Conservation (phyloP, 1,140 invertebrate genomes). For the Drosophila kohkoa region DNA sequence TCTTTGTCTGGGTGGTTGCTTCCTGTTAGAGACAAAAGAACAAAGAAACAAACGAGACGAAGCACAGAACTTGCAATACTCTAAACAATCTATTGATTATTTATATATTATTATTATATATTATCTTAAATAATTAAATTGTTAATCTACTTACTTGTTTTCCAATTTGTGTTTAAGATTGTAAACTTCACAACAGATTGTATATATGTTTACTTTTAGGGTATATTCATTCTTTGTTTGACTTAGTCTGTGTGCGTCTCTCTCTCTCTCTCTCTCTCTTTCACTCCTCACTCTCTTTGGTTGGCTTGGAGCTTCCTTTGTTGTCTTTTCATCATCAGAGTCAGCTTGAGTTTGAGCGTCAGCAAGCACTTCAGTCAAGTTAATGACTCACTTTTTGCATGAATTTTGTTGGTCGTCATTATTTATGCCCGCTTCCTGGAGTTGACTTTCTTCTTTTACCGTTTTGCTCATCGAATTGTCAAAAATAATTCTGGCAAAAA, state of each 20-base stretch:
- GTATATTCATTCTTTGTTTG: constrained; percentile 11
- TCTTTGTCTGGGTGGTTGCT: constrained; percentile 27
- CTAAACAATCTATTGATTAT: neutral
- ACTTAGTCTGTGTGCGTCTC: neutral
- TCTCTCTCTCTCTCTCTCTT: neutral
- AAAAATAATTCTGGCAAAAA: constrained; percentile 36
- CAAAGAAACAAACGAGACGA: constrained; percentile 9
- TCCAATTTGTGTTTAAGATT: neutral
- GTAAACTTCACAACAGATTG: neutral
- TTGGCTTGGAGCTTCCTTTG: constrained; percentile 10
- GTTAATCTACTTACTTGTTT: neutral
- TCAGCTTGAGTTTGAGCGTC: neutral
- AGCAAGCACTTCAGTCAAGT: constrained; percentile 20
- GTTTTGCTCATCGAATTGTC: constrained; percentile 48
- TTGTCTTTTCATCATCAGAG: constrained; percentile 12
- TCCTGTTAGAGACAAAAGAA: constrained; percentile 20
- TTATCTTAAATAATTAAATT: neutral
- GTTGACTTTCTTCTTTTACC: constrained; percentile 47
- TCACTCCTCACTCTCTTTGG: neutral
- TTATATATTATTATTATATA: constrained; percentile 4
- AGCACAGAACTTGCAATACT: constrained; percentile 7
- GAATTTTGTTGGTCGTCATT: constrained; percentile 22
- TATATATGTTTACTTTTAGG: constrained; percentile 1
- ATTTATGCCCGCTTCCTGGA: constrained; percentile 30
- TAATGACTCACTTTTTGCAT: constrained; percentile 45